Base-by-base conservation (phyloP, 1,140 invertebrate genomes). In the Chironomus striatipennis region DNA sequence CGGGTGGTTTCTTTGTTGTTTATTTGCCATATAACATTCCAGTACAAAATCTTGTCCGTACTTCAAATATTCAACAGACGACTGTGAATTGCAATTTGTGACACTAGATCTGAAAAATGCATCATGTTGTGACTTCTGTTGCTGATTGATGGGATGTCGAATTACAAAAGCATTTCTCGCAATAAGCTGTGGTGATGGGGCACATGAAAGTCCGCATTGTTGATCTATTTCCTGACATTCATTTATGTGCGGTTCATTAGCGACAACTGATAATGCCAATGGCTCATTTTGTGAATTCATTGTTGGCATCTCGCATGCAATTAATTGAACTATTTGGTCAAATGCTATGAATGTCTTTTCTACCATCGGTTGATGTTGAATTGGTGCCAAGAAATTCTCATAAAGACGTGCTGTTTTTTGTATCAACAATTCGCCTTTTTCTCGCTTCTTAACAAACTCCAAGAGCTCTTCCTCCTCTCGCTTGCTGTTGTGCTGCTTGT, bases 211-310 rank as follows among this genome's bases (percentile, higher is more conserved):
- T 9, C 18, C 65, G 10, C 65, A 70, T 18, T 70, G 20, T 12
- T 70, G 65, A 70, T 70, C 65, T 10, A 70, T 70, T 18, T 70
- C 65, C 18, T 70, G 65, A 20, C 65, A 70, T 20, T 17, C 9
- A 70, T 70, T 70, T 20, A 70, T 70, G 65, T 70, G 65, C n/a
- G 65, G 65, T 21, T 70, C 65, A 70, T 70, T 70, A 70, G 18
- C 65, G 18, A 70, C 65, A 70, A 70, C 65, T 20, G 65, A 70
- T 70, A 70, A 20, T 20, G 65, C 18, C 65, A 70, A 17, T 12
- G 18, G 17, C 18, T 18, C 65, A 20, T 20, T 20, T 6, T 18
- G n/a, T 20, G 17, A 17, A 5, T 6, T 18, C 9, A 70, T 70
- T 9, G n/a, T 18, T 70, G 65, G 65, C 65, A 70, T 70, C 15